phyloP scores from a whole-genome alignment of 2,113 vertebrate species.

The Melanotaenia duboulayi region DNA sequence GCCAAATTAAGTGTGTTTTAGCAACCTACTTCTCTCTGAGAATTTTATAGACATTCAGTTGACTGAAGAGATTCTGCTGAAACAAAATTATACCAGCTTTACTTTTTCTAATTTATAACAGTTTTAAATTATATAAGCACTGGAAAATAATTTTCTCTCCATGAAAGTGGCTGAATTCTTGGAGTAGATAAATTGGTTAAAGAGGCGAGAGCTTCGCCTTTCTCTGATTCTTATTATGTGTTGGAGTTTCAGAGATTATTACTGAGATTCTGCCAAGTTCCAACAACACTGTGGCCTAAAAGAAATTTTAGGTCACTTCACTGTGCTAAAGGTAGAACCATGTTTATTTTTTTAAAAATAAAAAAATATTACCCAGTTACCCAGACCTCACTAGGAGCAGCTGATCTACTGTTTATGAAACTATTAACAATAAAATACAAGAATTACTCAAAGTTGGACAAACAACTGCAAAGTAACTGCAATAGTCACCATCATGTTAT shows the following conservation, averaged over 20 bases:
- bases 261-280: conserved; percentile 33
- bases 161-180: conserved; percentile 70
- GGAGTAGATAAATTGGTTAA: conserved; percentile 68
- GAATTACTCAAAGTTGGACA: no score
- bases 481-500: no score
- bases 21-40: conserved; percentile 99
- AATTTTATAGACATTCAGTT: conserved; percentile 98
- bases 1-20: conserved; percentile 99
- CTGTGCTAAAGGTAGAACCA: no score
- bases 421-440: no score
- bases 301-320: neutral
- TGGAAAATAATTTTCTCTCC: conserved; percentile 65
- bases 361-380: no score
- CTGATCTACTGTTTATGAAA: no score
- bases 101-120: conserved; percentile 69
- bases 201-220: conserved; percentile 55
- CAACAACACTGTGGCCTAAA: conserved; percentile 26
- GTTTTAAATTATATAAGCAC: conserved; percentile 79
- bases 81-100: conserved; percentile 83
- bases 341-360: no score
- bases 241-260: conserved; percentile 56
- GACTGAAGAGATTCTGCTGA: conserved; percentile 91
- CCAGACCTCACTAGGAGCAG: no score
- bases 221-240: conserved; percentile 66
- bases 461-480: no score